phyloP scores from a whole-genome alignment of 1,140 invertebrate genomes.

The Eurosta solidaginis region DNA sequence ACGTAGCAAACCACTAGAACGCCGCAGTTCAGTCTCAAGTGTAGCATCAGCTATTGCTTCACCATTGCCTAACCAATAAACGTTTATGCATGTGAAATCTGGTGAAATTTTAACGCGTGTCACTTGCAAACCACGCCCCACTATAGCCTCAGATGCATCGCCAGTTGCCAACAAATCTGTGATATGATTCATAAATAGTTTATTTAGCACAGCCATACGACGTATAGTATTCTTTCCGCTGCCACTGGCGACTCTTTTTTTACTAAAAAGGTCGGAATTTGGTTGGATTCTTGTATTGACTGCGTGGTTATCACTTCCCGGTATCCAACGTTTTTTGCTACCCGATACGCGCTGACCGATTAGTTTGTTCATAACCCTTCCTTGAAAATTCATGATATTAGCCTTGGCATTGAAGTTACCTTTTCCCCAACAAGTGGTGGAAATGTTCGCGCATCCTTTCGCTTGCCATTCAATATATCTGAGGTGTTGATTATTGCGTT shows the following conservation, averaged over 20 bases:
- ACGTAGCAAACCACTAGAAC: slow-evolving; percentile 64
- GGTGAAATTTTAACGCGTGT: slow-evolving; percentile 67
- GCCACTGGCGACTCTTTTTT: slow-evolving; percentile 37
- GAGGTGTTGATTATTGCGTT: neutral
- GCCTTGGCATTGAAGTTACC: neutral
- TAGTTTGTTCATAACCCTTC: slow-evolving; percentile 47
- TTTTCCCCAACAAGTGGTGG: neutral
- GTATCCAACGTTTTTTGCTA: slow-evolving; percentile 50
- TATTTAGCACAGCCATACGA: slow-evolving; percentile 70
- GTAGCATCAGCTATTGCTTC: slow-evolving; percentile 47
- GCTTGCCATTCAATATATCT: neutral
- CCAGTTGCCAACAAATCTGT: slow-evolving; percentile 76
- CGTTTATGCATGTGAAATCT: slow-evolving; percentile 69
- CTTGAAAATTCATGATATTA: slow-evolving; percentile 36
- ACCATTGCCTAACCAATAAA: slow-evolving; percentile 70
- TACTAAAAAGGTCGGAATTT: slow-evolving; percentile 37
- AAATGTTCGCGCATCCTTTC: neutral
- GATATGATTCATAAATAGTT: slow-evolving; percentile 78
- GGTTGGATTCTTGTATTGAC: neutral
- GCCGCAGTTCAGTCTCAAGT: slow-evolving; percentile 64
- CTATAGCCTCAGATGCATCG: slow-evolving; percentile 64
- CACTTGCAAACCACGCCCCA: slow-evolving; percentile 72
- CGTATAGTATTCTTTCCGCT: slow-evolving; percentile 60
- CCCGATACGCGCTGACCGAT: slow-evolving; percentile 47
- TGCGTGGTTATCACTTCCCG: slow-evolving; percentile 29